phyloP scores from a whole-genome alignment of 2,113 vertebrate species.

The Ivindomyrus marchei region DNA sequence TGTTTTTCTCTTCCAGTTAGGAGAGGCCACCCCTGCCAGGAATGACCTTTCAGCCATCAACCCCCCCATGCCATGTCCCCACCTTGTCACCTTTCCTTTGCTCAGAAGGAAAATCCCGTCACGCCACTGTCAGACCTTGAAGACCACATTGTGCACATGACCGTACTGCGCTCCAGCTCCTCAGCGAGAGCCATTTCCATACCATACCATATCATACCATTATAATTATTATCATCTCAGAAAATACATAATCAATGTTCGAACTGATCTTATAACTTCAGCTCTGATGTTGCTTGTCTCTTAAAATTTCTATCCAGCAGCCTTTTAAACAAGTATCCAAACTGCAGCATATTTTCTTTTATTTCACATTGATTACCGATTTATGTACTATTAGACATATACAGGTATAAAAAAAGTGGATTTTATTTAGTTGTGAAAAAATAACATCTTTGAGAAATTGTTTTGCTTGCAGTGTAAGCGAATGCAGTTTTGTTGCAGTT shows the following conservation, averaged over 20 bases:
- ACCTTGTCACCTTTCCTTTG: background rate
- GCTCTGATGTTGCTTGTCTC: background rate
- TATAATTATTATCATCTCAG: constrained; percentile 42
- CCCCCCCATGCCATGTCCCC: background rate
- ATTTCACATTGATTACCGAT: background rate
- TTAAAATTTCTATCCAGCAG: background rate
- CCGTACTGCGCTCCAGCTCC: constrained; percentile 27
- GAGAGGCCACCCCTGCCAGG: constrained; percentile 33
- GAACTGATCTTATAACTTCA: background rate
- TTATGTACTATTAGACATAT: background rate
- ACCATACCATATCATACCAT: constrained; percentile 41
- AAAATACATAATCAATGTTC: constrained; percentile 20
- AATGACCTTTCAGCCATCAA: constrained; percentile 27
- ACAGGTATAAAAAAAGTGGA: background rate
- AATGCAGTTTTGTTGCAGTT: background rate
- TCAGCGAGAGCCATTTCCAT: constrained; percentile 23
- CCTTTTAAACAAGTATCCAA: background rate
- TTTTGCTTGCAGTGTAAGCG: background rate
- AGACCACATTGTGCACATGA: constrained; percentile 15
- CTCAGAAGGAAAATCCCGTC: constrained; percentile 20
- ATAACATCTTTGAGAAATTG: background rate
- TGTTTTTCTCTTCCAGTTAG: constrained; percentile 39
- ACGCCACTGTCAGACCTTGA: constrained; percentile 16
- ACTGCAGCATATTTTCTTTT: background rate
- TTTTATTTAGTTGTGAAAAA: background rate